Evolutionary conservation across 2,113 vertebrate genomes (phyloP).

Genomic region (Prunella fulvescens): DNA sequence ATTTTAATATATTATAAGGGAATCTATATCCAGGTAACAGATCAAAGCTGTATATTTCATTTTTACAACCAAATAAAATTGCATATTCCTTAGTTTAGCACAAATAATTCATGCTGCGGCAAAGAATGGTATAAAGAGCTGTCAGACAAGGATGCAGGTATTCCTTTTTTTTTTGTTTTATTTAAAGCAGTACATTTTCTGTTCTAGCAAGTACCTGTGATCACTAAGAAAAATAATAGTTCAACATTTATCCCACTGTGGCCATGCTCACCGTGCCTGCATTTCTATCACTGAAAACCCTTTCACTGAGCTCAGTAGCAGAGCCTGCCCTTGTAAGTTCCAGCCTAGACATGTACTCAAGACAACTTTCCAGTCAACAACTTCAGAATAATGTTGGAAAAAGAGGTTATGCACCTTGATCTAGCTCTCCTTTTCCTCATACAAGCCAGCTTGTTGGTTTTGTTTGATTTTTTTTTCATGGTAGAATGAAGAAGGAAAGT

Average conservation of each 20-base stretch:
- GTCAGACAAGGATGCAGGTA: background rate
- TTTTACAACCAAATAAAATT: constrained; percentile 49
- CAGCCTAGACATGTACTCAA: background rate
- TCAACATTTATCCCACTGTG: background rate
- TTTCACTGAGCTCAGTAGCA: background rate
- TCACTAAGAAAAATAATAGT: background rate
- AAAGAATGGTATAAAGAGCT: constrained; percentile 14
- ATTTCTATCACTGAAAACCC: background rate
- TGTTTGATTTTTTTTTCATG: background rate
- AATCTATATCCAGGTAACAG: constrained; percentile 60
- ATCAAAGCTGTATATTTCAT: constrained; percentile 61
- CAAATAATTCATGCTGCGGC: constrained; percentile 32
- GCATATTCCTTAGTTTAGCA: constrained; percentile 23
- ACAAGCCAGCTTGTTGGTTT: background rate
- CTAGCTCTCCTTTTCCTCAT: background rate
- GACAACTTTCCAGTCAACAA: background rate
- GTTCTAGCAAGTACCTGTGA: background rate
- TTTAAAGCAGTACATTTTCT: background rate
- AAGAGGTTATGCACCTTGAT: background rate
- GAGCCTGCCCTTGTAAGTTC: background rate
- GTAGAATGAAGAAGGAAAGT: background rate
- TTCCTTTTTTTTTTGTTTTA: background rate
- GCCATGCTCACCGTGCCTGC: background rate
- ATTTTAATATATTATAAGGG: constrained; percentile 55
- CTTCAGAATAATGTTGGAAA: background rate